Conservation (phyloP, 2,888 invertebrate species). For the Norana najaformis region DNA sequence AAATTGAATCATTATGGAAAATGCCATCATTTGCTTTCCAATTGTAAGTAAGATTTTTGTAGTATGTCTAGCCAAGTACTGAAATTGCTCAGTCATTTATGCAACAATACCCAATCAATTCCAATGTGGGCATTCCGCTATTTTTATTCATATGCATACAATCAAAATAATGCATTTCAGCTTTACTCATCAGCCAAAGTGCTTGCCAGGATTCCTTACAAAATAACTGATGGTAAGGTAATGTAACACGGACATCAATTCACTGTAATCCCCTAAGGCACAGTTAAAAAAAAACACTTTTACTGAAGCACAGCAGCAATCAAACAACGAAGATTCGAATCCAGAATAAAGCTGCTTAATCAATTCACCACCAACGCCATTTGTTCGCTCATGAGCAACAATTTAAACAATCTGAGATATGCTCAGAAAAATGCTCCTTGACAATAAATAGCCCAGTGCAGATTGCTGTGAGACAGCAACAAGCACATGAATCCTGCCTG, state of each 20-base stretch:
- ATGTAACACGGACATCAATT: too few species aligned
- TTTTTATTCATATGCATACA: background rate
- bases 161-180: background rate
- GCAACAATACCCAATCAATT: background rate
- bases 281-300: background rate
- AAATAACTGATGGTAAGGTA: background rate
- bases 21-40: background rate
- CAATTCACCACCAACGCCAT: background rate
- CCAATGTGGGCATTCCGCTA: background rate
- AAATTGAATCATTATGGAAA: background rate
- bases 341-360: background rate
- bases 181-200: background rate
- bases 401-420: background rate
- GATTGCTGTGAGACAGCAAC: background rate
- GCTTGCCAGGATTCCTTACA: background rate
- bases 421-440: background rate
- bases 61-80: background rate
- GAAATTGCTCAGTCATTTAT: background rate
- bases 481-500: background rate
- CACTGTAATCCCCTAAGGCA: too few species aligned
- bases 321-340: background rate
- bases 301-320: background rate
- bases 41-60: slow-evolving; percentile 7
- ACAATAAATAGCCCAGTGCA: background rate
- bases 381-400: background rate